Conservation (phyloP, 2,888 invertebrate species). For the Itoplectis maculator region DNA sequence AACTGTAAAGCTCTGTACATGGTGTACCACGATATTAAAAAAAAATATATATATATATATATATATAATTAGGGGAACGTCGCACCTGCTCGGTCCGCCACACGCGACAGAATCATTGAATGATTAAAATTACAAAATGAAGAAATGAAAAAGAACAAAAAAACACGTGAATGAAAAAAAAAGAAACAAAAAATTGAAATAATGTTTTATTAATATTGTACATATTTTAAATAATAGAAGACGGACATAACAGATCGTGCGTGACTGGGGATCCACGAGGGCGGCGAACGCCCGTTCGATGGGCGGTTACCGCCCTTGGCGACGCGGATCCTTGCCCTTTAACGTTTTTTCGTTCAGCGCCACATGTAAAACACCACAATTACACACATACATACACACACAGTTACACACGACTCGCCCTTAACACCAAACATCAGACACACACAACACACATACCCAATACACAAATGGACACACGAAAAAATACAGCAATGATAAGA, state of each 20-base stretch:
- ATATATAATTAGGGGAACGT: constrained; percentile 63
- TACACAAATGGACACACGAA: constrained; percentile 52
- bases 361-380: constrained; percentile 70
- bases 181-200: constrained; percentile 69
- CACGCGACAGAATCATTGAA: constrained; percentile 78
- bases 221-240: constrained; percentile 83
- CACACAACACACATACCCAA: background rate
- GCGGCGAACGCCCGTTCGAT: constrained; percentile 64
- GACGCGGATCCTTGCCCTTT: constrained; percentile 74
- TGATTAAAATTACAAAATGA: constrained; percentile 75
- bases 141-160: background rate
- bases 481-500: constrained; percentile 27
- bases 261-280: constrained; percentile 77
- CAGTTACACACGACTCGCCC: constrained; percentile 38
- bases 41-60: background rate
- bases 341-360: constrained; percentile 78
- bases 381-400: too few species aligned
- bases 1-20: background rate
- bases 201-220: constrained; percentile 82
- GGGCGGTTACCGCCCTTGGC: constrained; percentile 67
- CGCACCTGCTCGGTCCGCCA: constrained; percentile 79
- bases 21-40: background rate
- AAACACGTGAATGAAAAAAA: constrained; percentile 27
- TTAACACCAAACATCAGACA: too few species aligned
- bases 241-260: constrained; percentile 80